A percentile compares a stretch with the other conserved stretches of the same genome.
Conservation (phyloP, 2,113 vertebrate genomes). For the Hypocryptadius cinnamomeus region DNA sequence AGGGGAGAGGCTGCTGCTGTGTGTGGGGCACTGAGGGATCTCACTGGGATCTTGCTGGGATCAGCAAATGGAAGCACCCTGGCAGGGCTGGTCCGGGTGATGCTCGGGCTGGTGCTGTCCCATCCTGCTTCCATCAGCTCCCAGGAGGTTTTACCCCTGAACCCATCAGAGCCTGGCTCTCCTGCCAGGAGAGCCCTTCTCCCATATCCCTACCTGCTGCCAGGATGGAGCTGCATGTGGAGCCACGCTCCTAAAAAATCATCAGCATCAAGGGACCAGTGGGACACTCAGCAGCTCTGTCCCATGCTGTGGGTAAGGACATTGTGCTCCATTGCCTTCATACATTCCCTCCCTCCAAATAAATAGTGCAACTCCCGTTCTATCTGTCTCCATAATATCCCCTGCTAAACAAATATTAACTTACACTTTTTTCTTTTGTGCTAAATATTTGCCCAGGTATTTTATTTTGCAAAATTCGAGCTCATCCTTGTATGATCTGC, state of each 20-base stretch:
- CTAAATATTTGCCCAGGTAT: background rate
- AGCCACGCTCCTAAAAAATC: background rate
- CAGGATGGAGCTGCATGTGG: background rate
- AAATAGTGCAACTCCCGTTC: background rate
- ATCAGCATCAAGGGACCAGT: fast-evolving
- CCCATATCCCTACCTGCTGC: background rate
- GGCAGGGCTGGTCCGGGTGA: fast-evolving
- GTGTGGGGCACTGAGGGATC: background rate
- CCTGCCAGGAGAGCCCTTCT: fast-evolving
- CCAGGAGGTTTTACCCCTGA: background rate
- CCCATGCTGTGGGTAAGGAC: background rate
- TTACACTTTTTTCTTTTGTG: background rate
- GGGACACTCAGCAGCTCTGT: background rate
- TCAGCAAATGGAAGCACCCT: background rate
- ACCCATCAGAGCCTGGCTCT: background rate
- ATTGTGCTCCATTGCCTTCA: background rate
- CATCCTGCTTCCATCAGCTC: background rate
- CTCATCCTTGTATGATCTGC: background rate
- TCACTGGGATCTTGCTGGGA: background rate
- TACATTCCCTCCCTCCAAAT: background rate
- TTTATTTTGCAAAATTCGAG: background rate
- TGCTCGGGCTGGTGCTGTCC: background rate
- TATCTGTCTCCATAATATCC: background rate
- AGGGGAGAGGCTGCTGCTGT: background rate
- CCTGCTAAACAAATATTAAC: background rate